These are phyloP conservation scores for Nothoprocta perdicaria DNA, from an alignment of 2,113 vertebrate species.

Conservation along the genomic window DNA sequence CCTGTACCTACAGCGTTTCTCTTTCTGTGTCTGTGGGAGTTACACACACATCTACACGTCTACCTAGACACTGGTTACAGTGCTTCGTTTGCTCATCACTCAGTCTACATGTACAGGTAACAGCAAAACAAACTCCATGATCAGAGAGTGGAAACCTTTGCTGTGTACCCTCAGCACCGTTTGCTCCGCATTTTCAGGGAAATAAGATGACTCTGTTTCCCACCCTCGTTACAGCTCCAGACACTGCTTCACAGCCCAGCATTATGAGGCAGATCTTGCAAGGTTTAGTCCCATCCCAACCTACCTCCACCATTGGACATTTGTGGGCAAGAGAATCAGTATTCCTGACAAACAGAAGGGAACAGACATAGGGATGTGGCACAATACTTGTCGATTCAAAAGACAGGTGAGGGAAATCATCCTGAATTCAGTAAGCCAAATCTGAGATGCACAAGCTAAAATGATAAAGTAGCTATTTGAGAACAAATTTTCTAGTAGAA, in stretches of 20 bases:
- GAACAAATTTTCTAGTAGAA: background rate
- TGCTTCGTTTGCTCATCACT: background rate
- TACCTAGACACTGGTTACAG: accelerated
- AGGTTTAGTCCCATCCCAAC: background rate
- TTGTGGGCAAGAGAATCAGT: background rate
- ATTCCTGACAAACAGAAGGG: background rate
- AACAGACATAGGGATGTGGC: background rate
- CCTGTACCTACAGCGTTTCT: background rate
- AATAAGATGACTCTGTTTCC: background rate
- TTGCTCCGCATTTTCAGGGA: background rate
- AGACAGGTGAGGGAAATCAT: background rate
- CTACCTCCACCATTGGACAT: background rate
- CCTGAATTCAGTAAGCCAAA: background rate
- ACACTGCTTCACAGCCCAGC: background rate
- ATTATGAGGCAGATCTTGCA: background rate
- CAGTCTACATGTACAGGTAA: background rate
- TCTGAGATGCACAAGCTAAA: background rate
- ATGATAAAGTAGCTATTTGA: background rate
- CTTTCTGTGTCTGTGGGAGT: background rate
- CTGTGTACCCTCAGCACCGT: background rate
- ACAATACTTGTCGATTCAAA: background rate
- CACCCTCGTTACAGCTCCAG: too few species aligned
- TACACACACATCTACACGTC: accelerated
- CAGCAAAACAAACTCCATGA: background rate
- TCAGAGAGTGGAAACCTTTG: background rate